Base-by-base conservation (phyloP, 2,797 vertebrate species). In the Syngnathus acus region DNA sequence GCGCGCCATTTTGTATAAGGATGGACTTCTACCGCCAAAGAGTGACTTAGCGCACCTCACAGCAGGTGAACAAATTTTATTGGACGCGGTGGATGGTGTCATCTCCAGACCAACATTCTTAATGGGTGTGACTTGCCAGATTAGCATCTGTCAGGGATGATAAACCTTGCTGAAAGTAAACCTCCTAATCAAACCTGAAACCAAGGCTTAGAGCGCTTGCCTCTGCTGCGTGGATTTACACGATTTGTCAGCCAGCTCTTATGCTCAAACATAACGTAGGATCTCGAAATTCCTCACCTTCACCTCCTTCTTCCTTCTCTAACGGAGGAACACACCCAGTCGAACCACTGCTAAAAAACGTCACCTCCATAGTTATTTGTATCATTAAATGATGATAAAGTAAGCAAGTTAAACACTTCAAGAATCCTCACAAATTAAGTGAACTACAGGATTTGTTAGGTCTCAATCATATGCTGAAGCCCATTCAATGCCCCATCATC, bases 281-380 rank as follows among this genome's bases (percentile, higher is more conserved):
- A 47, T 68, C 71, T 68, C 70, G 40, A 88, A 77, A 89, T 91
- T 89, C 87, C 87, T 84, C 82, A 88, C 75, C 61, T 68, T 66
- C 55, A 61, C 60, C 6, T 74, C 65, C 14, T 66, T 68, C 62
- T 38, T 43, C 39, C 62, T 72, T 65, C 72, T 65, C 72, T 10
- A 57, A 66, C 19, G 60, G 61, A 72, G 57, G 51, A 77, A 75
- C n/a, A 55, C 64, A 26, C 32, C 17, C 0, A 65, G 39, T 39
- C 58, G 67, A 23, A 32, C 10, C 55, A 32, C 14, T 59, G 39
- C 21, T 16, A 53, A 32, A 32, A 32, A 17, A 48, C 14, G 65
- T 60, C 21, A 51, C 42, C 42, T 58, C 5, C 11, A 57, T 16
- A 21, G 21, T 16, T 48, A 47, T 16, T 47, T 47, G 16, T 47